phyloP scores from a whole-genome alignment of 1,140 invertebrate species.

The Carposina sasakii region DNA sequence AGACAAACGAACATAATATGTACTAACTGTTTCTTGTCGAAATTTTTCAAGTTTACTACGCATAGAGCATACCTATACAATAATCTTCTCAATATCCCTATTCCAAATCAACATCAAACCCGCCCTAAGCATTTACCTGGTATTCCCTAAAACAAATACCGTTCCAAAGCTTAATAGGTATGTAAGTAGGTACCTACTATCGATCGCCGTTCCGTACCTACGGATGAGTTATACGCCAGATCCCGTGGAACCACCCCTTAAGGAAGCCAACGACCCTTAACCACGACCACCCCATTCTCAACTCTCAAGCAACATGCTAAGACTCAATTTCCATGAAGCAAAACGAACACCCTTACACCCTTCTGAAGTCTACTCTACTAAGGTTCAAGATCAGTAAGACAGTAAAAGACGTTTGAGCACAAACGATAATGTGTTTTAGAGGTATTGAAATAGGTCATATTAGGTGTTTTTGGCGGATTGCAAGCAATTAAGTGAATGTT shows the following conservation, averaged over 20 bases:
- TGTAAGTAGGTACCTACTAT: too few species aligned
- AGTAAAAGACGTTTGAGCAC: conserved; percentile 45
- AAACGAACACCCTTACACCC: conserved; percentile 46
- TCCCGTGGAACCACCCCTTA: conserved; percentile 34
- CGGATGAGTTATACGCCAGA: conserved; percentile 57
- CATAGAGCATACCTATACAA: too few species aligned
- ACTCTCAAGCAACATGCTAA: conserved; percentile 28
- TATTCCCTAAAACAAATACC: conserved; percentile 47
- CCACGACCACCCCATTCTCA: conserved; percentile 19
- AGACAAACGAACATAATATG: too few species aligned
- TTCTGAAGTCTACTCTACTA: conserved; percentile 47
- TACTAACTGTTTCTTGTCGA: too few species aligned
- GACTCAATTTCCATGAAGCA: conserved; percentile 37
- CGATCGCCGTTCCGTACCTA: conserved; percentile 58
- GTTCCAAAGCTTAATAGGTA: conserved; percentile 38
- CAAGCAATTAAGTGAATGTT: too few species aligned
- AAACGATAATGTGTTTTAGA: conserved; percentile 45
- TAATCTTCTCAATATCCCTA: too few species aligned
- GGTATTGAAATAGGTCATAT: conserved; percentile 24
- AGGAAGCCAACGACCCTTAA: conserved; percentile 46
- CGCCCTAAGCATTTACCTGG: not conserved
- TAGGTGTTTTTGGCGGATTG: too few species aligned
- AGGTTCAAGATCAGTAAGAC: conserved; percentile 47
- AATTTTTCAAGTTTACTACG: too few species aligned
- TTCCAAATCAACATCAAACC: too few species aligned